Percentiles rank a stretch among this genome's conserved stretches.
phyloP scores from a whole-genome alignment of 2,888 invertebrate species.

The Vesta saturnalis region DNA sequence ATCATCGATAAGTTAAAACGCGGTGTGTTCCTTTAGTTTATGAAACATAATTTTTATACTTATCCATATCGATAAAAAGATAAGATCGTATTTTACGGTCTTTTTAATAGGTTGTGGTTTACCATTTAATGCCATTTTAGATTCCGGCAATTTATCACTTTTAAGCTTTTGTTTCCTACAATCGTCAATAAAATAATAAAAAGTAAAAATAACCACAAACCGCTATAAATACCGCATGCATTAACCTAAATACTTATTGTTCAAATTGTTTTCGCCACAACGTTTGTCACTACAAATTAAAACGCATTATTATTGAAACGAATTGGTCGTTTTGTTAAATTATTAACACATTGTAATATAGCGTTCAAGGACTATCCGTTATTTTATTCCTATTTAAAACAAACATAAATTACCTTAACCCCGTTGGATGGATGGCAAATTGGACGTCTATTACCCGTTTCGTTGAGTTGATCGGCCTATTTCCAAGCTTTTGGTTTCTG shows the following conservation, averaged over 20 bases:
- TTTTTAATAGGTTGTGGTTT: slow-evolving; percentile 33
- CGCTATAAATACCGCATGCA: not conserved
- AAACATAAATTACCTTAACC: too few species aligned
- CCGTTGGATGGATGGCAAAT: too few species aligned
- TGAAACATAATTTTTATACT: slow-evolving; percentile 33
- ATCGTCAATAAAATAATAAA: slow-evolving; percentile 3
- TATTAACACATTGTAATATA: too few species aligned
- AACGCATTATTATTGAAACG: not conserved
- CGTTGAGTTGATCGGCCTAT: too few species aligned
- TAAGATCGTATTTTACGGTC: slow-evolving; percentile 30
- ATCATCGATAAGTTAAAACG: slow-evolving; percentile 27
- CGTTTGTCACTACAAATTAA: not conserved
- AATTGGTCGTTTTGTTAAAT: too few species aligned
- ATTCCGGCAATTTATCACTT: slow-evolving; percentile 28
- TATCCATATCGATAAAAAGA: slow-evolving; percentile 27
- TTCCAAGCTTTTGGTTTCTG: too few species aligned
- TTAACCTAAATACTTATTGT: not conserved
- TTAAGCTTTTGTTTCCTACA: slow-evolving; percentile 20
- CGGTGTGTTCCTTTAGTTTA: slow-evolving; percentile 26
- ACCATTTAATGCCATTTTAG: slow-evolving; percentile 26
- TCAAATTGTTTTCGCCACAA: slow-evolving; percentile 1
- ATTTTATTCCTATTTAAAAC: too few species aligned
- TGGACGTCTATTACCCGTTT: too few species aligned
- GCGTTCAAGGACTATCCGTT: too few species aligned
- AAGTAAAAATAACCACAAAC: not conserved